phyloP scores from a whole-genome alignment of 2,888 invertebrate species.

The Leuctra nigra region DNA sequence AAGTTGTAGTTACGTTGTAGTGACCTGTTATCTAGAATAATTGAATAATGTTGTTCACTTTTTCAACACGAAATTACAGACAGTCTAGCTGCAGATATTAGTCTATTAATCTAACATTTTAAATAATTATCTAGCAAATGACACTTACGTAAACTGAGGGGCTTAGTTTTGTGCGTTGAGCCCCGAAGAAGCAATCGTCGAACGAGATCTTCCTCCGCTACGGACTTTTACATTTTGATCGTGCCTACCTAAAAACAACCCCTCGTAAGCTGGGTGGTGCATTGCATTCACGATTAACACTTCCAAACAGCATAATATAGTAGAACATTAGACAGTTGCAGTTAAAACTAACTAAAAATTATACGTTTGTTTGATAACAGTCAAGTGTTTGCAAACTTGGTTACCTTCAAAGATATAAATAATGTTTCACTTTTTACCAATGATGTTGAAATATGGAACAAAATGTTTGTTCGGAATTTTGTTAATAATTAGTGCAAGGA shows the following conservation, averaged over 20 bases:
- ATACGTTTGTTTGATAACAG: neutral
- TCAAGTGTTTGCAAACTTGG: neutral
- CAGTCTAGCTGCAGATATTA: slow-evolving; percentile 11
- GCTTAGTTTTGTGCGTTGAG: neutral
- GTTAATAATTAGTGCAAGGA: neutral
- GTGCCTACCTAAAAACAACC: slow-evolving; percentile 14
- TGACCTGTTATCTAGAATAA: slow-evolving; percentile 20
- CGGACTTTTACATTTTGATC: slow-evolving; percentile 16
- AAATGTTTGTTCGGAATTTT: neutral
- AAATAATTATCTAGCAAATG: neutral
- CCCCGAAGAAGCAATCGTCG: slow-evolving; percentile 8
- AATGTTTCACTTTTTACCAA: neutral
- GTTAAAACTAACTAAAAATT: neutral
- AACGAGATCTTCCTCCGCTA: slow-evolving; percentile 15
- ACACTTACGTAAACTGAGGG: neutral
- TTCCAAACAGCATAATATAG: slow-evolving; percentile 9
- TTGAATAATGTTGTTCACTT: slow-evolving; percentile 16
- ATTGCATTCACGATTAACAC: slow-evolving; percentile 1
- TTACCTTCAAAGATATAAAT: neutral
- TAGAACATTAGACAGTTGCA: neutral
- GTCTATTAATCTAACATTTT: slow-evolving; percentile 7
- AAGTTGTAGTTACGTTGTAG: slow-evolving; percentile 28
- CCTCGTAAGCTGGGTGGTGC: slow-evolving; percentile 1
- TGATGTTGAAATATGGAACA: neutral
- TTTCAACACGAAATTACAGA: neutral